Conservation (phyloP, 2,113 vertebrate species). For the Eulemur rufifrons region DNA sequence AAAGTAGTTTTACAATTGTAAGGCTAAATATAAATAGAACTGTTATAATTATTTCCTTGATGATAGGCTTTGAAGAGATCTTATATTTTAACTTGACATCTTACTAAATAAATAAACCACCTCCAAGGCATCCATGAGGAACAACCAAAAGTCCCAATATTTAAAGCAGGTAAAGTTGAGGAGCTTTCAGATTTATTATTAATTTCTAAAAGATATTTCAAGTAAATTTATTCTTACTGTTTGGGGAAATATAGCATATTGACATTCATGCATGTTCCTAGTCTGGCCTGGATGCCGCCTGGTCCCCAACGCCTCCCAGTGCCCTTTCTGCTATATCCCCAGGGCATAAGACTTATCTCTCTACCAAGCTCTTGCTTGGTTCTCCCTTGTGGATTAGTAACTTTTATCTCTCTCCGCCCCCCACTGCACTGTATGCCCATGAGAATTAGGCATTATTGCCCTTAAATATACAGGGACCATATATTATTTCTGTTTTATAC, state of each 20-base stretch:
- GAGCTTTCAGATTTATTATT: neutral
- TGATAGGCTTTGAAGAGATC: neutral
- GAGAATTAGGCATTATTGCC: too few relatives aligned
- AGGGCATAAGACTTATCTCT: too few relatives aligned
- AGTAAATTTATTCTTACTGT: slow-evolving; percentile 1
- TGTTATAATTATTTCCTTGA: neutral
- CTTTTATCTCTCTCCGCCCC: too few relatives aligned
- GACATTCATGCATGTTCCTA: too few relatives aligned
- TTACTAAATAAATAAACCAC: neutral
- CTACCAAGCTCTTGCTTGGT: too few relatives aligned
- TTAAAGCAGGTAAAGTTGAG: neutral
- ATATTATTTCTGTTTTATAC: too few relatives aligned
- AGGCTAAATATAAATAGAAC: neutral
- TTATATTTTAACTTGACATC: neutral
- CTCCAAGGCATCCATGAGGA: neutral
- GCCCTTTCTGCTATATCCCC: too few relatives aligned
- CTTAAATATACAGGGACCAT: too few relatives aligned
- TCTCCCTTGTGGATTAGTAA: too few relatives aligned
- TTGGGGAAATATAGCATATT: neutral
- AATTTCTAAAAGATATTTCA: neutral
- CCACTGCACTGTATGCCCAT: too few relatives aligned
- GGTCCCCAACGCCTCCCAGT: too few relatives aligned
- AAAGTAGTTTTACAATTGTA: slow-evolving; percentile 36
- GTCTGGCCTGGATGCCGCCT: too few relatives aligned
- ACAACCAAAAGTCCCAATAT: neutral